Evolutionary conservation across 2,113 vertebrate species (phyloP).

Genomic region (Triplophysa tibetana): DNA sequence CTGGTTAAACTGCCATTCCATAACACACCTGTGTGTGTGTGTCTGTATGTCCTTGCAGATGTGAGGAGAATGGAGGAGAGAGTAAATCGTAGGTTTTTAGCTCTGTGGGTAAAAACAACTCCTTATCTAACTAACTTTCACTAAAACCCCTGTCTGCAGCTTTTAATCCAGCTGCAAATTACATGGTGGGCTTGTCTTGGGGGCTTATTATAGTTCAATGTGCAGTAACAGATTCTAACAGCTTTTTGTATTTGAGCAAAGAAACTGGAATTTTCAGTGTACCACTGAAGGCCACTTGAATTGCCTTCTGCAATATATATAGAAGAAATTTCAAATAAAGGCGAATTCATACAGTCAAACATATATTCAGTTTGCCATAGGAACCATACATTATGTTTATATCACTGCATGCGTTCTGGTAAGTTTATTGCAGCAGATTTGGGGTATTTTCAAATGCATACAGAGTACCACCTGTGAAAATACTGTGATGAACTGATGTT

Average conservation of each 20-base stretch:
- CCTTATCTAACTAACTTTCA: constrained; percentile 58
- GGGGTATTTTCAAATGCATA: constrained; percentile 11
- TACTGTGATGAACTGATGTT: constrained; percentile 18
- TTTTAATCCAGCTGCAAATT: constrained; percentile 28
- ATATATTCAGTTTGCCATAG: too few species aligned
- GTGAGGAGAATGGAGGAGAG: constrained; percentile 77
- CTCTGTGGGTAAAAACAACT: constrained; percentile 79
- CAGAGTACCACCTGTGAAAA: constrained; percentile 5
- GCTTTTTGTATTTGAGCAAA: constrained; percentile 29
- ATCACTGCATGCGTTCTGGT: constrained; percentile 7
- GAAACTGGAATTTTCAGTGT: constrained; percentile 43
- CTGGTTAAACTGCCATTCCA: constrained; percentile 37
- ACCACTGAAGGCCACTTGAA: neutral
- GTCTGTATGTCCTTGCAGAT: constrained; percentile 76
- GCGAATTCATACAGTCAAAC: neutral
- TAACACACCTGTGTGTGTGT: constrained; percentile 47
- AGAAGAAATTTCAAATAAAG: neutral
- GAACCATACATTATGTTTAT: neutral
- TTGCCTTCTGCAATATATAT: neutral
- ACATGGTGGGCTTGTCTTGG: constrained; percentile 32
- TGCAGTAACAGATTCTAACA: constrained; percentile 28
- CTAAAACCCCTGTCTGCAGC: constrained; percentile 49
- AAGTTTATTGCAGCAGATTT: constrained; percentile 28
- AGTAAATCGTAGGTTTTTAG: constrained; percentile 81
- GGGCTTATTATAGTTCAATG: constrained; percentile 30